phyloP scores from a whole-genome alignment of 1,140 invertebrate genomes.

The Centruroides vittatus region DNA sequence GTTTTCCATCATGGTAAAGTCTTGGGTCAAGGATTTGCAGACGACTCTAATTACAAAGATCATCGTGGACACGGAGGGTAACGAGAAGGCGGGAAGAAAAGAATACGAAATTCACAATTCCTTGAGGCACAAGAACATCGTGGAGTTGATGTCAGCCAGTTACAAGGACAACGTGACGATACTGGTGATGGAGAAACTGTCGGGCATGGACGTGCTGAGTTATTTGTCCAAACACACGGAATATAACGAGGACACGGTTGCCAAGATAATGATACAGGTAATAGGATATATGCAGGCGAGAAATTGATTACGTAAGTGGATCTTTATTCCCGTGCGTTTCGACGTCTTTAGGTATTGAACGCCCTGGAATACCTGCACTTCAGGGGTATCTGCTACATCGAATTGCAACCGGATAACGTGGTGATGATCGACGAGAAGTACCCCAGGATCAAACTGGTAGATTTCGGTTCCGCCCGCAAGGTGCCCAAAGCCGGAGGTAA shows the following conservation, averaged over 20 bases:
- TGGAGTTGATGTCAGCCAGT: conserved; percentile 42
- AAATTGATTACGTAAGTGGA: background rate
- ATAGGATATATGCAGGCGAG: background rate
- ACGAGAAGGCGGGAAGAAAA: conserved; percentile 8
- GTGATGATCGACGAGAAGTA: conserved; percentile 77
- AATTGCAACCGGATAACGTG: conserved; percentile 93
- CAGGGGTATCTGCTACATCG: conserved; percentile 77
- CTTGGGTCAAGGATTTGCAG: conserved; percentile 26
- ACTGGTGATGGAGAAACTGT: conserved; percentile 63
- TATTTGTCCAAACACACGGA: conserved; percentile 71
- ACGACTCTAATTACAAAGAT: conserved; percentile 14
- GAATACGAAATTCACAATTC: conserved; percentile 70
- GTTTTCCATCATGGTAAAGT: conserved; percentile 67
- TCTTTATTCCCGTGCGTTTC: background rate
- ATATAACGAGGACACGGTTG: conserved; percentile 80
- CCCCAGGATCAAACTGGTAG: conserved; percentile 71
- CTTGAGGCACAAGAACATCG: conserved; percentile 71
- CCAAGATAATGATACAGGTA: conserved; percentile 61
- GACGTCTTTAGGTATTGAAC: conserved; percentile 51
- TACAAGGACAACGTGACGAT: conserved; percentile 19
- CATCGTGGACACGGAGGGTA: conserved; percentile 3
- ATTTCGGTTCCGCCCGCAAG: conserved; percentile 69
- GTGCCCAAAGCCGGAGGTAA: conserved; percentile 61
- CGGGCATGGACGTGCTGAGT: conserved; percentile 78
- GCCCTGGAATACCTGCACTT: conserved; percentile 84